Percentiles rank a stretch among this genome's conserved stretches.
Conservation (phyloP, 1,140 invertebrate genomes). For the Psix sp. region DNA sequence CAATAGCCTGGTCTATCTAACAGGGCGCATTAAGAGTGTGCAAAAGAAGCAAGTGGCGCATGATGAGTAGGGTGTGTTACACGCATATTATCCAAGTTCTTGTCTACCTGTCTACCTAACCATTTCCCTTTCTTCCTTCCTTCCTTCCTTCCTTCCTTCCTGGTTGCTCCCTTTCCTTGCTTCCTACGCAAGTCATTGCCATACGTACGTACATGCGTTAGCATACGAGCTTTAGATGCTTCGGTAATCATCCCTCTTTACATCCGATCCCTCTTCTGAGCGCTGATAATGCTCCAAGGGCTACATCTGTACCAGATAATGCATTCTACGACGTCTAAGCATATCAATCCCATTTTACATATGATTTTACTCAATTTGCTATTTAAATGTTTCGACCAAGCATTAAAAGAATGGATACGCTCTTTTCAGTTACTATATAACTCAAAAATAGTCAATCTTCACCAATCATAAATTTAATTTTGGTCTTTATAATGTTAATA, state of each 20-base stretch:
- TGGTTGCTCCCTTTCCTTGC: constrained; percentile 13
- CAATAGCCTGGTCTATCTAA: constrained; percentile 17
- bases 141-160: constrained; percentile 27
- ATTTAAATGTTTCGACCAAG: not conserved
- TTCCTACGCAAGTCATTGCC: constrained; percentile 4
- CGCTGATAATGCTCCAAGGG: constrained; percentile 48
- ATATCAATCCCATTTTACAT: constrained; percentile 20
- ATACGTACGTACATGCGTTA: constrained; percentile 14
- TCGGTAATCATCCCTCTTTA: constrained; percentile 28
- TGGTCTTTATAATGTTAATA: too few relatives aligned
- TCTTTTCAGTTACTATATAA: too few relatives aligned
- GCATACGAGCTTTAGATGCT: not conserved
- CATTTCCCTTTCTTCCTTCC: constrained; percentile 18
- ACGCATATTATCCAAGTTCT: constrained; percentile 68
- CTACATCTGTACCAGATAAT: constrained; percentile 68
- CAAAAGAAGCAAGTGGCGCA: constrained; percentile 70
- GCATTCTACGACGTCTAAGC: constrained; percentile 46
- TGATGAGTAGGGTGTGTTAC: constrained; percentile 73
- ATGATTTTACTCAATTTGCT: constrained; percentile 3
- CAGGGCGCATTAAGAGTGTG: constrained; percentile 30
- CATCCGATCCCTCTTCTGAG: constrained; percentile 30
- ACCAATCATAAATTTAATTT: too few relatives aligned
- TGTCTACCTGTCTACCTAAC: constrained; percentile 28
- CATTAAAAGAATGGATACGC: too few relatives aligned
- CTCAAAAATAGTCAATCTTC: too few relatives aligned